phyloP scores from a whole-genome alignment of 2,113 vertebrate genomes.

The Trichechus manatus region DNA sequence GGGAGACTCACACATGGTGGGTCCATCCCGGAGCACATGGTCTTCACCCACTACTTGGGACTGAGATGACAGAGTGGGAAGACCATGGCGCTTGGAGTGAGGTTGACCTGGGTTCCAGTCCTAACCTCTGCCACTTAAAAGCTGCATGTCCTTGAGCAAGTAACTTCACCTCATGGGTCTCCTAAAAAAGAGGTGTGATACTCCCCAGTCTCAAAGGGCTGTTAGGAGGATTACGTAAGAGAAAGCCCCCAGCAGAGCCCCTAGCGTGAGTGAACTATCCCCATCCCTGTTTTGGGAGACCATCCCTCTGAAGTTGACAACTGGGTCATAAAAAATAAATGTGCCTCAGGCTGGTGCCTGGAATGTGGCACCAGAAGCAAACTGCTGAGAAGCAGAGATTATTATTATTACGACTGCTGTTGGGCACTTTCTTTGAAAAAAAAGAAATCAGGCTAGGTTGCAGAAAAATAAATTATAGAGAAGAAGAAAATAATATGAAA shows the following conservation, averaged over 20 bases:
- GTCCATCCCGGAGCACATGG: background rate
- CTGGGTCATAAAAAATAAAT: background rate
- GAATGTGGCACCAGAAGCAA: constrained; percentile 4
- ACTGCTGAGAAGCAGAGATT: background rate
- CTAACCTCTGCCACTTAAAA: too few relatives aligned
- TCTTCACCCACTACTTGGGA: accelerated
- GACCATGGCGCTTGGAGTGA: too few relatives aligned
- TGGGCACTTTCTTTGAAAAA: background rate
- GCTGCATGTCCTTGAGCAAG: background rate
- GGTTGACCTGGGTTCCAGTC: background rate
- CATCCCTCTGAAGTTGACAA: background rate
- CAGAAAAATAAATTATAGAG: constrained; percentile 62
- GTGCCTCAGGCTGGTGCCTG: background rate
- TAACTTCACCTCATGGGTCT: background rate
- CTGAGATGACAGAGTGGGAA: background rate
- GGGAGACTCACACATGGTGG: background rate
- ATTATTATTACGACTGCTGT: background rate
- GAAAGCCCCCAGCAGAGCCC: background rate
- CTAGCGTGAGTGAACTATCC: accelerated
- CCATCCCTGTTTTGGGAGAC: background rate
- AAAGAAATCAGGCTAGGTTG: constrained; percentile 25
- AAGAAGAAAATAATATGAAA: constrained; percentile 48
- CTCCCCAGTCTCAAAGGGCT: background rate
- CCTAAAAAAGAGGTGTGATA: background rate
- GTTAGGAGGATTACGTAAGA: too few relatives aligned